These are phyloP conservation scores for Pomacea maculata DNA, from an alignment of 1,140 invertebrate genomes.

Conservation along the genomic window DNA sequence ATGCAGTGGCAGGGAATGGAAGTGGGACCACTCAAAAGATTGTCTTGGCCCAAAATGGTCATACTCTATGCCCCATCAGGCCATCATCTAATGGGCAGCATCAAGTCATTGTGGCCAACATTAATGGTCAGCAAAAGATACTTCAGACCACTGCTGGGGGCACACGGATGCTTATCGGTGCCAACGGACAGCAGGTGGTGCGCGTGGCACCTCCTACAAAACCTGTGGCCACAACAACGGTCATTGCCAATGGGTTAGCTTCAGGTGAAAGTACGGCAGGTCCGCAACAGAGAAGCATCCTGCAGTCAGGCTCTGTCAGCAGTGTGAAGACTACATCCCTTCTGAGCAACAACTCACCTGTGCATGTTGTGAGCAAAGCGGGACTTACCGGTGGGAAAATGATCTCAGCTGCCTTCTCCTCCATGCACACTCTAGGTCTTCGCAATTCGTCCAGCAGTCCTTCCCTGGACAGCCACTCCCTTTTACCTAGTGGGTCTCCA, in stretches of 20 bases:
- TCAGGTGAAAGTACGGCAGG: background rate
- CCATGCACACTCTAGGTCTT: background rate
- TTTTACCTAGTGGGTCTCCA: slow-evolving; percentile 13
- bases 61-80: background rate
- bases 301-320: background rate
- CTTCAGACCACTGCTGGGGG: background rate
- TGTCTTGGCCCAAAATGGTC: slow-evolving; percentile 5
- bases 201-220: background rate
- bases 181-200: background rate
- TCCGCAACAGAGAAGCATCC: background rate
- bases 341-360: slow-evolving; percentile 22
- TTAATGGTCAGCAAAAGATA: background rate
- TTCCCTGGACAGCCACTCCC: background rate
- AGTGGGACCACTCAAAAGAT: background rate
- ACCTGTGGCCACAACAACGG: background rate
- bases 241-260: background rate
- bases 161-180: background rate
- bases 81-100: background rate
- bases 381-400: slow-evolving; percentile 25
- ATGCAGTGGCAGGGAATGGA: background rate
- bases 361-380: slow-evolving; percentile 33
- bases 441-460: slow-evolving; percentile 5
- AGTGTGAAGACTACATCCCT: background rate
- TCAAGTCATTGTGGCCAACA: slow-evolving; percentile 2
- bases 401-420: slow-evolving; percentile 18